phyloP scores from a whole-genome alignment of 2,113 vertebrate genomes.

The Cyanoderma ruficeps region DNA sequence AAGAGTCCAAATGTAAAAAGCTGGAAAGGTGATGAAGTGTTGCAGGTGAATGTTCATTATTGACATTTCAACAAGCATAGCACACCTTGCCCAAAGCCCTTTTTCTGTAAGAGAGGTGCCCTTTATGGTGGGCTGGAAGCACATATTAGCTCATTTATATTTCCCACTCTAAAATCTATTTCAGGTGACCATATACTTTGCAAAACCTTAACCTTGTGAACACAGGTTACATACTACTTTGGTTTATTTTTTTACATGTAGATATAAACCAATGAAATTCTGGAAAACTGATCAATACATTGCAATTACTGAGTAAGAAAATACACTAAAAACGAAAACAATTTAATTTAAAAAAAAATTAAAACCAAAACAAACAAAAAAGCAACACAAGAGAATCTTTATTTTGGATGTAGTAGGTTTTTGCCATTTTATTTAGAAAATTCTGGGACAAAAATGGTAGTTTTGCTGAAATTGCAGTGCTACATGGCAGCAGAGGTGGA shows the following conservation, averaged over 20 bases:
- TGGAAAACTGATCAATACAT: neutral
- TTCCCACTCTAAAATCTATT: neutral
- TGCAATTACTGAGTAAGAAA: neutral
- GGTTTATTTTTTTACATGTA: neutral
- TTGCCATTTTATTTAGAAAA: neutral
- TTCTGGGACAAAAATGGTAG: neutral
- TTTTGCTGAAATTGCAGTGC: neutral
- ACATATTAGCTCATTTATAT: neutral
- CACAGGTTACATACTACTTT: neutral
- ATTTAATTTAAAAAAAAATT: too few species aligned
- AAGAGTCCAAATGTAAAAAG: neutral
- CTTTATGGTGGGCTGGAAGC: neutral
- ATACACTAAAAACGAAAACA: fast-evolving
- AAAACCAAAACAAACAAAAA: neutral
- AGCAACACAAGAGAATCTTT: neutral
- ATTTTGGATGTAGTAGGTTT: neutral
- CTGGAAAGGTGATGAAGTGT: neutral
- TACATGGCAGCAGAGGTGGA: neutral
- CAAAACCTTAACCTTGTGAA: neutral
- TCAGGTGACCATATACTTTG: neutral
- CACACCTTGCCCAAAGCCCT: neutral
- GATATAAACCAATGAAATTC: neutral
- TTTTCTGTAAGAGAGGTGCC: neutral
- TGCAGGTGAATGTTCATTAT: neutral
- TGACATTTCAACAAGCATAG: neutral